Evolutionary conservation across 2,888 invertebrate genomes (phyloP), one percentile per base, ranked within the genome.

Genomic region (Dynastes grantii): DNA sequence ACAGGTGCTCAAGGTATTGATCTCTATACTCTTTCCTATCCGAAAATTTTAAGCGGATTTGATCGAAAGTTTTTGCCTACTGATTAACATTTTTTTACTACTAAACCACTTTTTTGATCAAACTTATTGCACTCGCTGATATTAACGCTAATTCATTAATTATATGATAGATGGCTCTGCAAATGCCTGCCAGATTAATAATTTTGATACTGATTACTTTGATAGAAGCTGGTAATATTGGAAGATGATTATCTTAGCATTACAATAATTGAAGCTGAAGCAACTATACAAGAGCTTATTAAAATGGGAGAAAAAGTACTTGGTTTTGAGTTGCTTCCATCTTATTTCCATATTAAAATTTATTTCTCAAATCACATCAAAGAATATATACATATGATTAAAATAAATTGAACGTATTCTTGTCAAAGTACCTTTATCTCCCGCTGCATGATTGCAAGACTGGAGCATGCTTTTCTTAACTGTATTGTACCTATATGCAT

Each of bases 1-100:
- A 86, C 89, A 90, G 90, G 90, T 90, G 87, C 89, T 90, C 88
- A 90, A 90, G 90, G 90, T 90, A 89, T 87, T 88, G 86, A 86
- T 84, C 84, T 82, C 82, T 82, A 61, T 75, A 75, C 61, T 55
- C 55, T 75, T 75, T 75, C 61, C 73, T 75, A 75, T 61, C 71
- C 71, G 40, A 71, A 58, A 55, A 37, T 71, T 71, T 55, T 16
- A 45, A 40, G 40, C 45, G 22, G 65, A 67, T 40, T 22, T 55
- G 11, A 45, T 67, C 29, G 29, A 63, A 13, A 29, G 29, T 63
- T 63, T 63, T 63, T 63, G 29, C 22, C 63, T 75, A 37, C 37
- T 63, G 3, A 61, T 40, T 61, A 61, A 63, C 40, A 22, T 82
- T 83, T 82, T 83, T 83, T 84, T 82, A 81, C 80, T 81, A 83